Evolutionary conservation across 2,113 vertebrate species (phyloP).

Genomic region (Trachemys scripta): DNA sequence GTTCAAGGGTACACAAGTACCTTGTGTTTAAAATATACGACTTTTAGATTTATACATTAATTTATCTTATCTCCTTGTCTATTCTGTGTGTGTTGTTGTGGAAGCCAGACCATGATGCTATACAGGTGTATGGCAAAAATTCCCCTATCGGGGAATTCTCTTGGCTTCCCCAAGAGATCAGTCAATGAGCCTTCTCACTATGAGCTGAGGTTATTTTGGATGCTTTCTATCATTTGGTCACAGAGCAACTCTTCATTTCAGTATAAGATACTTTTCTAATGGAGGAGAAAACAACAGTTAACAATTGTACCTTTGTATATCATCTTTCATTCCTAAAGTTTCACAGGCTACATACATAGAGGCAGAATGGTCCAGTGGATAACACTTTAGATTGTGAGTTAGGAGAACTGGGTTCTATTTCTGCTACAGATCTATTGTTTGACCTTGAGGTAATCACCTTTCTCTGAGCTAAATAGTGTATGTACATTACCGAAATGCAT

Average conservation of each 20-base stretch:
- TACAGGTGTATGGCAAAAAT: neutral
- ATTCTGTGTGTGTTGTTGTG: neutral
- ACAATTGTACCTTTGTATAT: neutral
- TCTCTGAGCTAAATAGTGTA: neutral
- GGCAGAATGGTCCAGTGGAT: neutral
- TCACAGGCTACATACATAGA: neutral
- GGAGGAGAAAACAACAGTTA: neutral
- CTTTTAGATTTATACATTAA: neutral
- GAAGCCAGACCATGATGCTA: neutral
- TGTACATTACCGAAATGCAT: neutral
- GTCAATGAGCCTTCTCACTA: neutral
- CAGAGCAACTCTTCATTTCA: neutral
- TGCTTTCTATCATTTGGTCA: neutral
- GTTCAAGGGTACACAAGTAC: accelerated
- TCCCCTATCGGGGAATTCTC: neutral
- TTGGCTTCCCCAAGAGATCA: neutral
- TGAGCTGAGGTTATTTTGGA: neutral
- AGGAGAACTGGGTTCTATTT: neutral
- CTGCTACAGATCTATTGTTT: neutral
- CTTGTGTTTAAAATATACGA: neutral
- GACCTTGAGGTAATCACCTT: neutral
- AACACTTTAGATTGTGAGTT: neutral
- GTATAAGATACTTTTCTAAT: neutral
- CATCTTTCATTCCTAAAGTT: neutral
- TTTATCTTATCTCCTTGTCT: neutral